Evolutionary conservation across 2,797 vertebrate genomes (phyloP).

Genomic region (Lagocephalus sceleratus): DNA sequence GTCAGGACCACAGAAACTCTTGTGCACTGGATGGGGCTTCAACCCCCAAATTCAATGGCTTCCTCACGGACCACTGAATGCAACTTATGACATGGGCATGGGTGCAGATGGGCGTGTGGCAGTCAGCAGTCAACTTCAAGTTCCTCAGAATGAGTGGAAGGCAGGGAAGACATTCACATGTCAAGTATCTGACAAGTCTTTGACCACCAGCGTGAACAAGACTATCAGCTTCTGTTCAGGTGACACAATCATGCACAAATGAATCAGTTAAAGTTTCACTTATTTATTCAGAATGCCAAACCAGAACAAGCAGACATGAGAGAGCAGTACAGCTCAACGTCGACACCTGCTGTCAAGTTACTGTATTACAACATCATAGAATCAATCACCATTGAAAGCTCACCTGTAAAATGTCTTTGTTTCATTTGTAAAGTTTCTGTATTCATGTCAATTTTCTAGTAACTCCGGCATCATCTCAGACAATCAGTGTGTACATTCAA

Average conservation of each 20-base stretch:
- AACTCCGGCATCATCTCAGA: slow-evolving; percentile 34
- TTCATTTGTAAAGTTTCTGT: neutral
- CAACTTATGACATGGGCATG: slow-evolving; percentile 19
- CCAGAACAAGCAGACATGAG: too few relatives aligned
- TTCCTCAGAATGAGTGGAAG: slow-evolving; percentile 55
- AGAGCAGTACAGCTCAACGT: too few relatives aligned
- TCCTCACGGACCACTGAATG: neutral
- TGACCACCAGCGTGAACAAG: neutral
- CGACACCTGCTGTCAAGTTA: too few relatives aligned
- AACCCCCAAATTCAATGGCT: slow-evolving; percentile 61
- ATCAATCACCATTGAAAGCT: too few relatives aligned
- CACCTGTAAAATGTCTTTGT: neutral
- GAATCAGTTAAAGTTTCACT: too few relatives aligned
- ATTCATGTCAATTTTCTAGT: slow-evolving; percentile 35
- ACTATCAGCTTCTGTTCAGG: slow-evolving; percentile 56
- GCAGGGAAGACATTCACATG: slow-evolving; percentile 47
- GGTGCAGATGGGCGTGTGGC: slow-evolving; percentile 41
- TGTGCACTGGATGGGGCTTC: slow-evolving; percentile 56
- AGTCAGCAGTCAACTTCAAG: slow-evolving; percentile 46
- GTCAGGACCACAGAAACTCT: too few relatives aligned
- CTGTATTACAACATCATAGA: too few relatives aligned
- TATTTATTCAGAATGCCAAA: too few relatives aligned
- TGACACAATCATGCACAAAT: slow-evolving; percentile 38
- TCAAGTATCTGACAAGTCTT: slow-evolving; percentile 42
- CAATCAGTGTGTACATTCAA: slow-evolving; percentile 39